Conservation (phyloP, 2,113 vertebrate genomes). For the Ia io region DNA sequence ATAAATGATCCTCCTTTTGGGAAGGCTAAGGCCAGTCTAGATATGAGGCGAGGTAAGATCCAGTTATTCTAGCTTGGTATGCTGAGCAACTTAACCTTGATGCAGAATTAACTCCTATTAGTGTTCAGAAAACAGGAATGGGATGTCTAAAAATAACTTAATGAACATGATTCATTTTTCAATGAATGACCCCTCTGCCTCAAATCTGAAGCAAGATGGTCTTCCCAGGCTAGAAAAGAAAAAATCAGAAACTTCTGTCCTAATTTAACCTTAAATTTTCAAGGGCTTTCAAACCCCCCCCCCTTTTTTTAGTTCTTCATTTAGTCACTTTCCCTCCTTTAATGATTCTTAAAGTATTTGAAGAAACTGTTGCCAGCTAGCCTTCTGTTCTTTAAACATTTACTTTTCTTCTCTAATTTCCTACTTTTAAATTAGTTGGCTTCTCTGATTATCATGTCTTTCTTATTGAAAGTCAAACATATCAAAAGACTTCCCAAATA, state of each 20-base stretch:
- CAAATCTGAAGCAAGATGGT: constrained; percentile 11
- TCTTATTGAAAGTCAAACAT: constrained; percentile 2
- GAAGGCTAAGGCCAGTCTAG: not conserved
- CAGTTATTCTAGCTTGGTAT: not conserved
- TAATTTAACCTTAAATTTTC: not conserved
- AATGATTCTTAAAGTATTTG: not conserved
- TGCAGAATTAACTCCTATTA: not conserved
- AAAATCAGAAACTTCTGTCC: constrained; percentile 1
- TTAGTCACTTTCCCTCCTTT: not conserved
- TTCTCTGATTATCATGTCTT: not conserved
- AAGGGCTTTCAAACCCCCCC: not conserved
- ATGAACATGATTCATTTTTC: constrained; percentile 5
- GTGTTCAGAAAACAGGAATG: not conserved
- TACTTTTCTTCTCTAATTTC: not conserved
- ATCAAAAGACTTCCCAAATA: constrained; percentile 10
- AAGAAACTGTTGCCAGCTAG: not conserved
- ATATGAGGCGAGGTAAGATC: not conserved
- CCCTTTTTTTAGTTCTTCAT: not conserved
- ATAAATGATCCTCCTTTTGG: not conserved
- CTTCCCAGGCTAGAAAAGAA: not conserved
- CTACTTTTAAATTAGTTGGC: constrained; percentile 3
- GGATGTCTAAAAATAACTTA: not conserved
- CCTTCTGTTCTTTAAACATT: not conserved
- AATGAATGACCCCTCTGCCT: not conserved
- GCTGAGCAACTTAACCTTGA: not conserved